phyloP scores from a whole-genome alignment of 2,113 vertebrate species.

The Pollachius pollachius region DNA sequence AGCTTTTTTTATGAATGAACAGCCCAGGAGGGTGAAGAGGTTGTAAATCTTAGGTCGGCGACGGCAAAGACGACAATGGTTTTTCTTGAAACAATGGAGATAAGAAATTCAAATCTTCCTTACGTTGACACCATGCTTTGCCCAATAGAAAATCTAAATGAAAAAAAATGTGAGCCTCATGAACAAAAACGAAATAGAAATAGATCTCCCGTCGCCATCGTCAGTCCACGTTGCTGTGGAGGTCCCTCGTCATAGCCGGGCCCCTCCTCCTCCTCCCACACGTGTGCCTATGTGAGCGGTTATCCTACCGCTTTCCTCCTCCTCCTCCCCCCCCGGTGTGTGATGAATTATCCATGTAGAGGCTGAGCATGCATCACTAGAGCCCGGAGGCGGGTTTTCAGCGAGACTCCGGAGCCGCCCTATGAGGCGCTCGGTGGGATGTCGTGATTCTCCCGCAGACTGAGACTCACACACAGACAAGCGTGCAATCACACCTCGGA shows the following conservation, averaged over 20 bases:
- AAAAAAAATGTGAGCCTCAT: too few relatives aligned
- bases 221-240: slow-evolving; percentile 61
- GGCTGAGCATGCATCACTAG: slow-evolving; percentile 35
- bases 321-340: not conserved
- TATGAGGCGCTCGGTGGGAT: not conserved
- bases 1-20: not conserved
- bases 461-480: too few relatives aligned
- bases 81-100: too few relatives aligned
- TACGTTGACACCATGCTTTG: too few relatives aligned
- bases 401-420: not conserved
- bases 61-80: too few relatives aligned
- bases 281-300: slow-evolving; percentile 15
- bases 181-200: too few relatives aligned
- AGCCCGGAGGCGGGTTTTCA: not conserved
- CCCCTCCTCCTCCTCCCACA: slow-evolving; percentile 26
- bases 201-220: not conserved
- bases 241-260: slow-evolving; percentile 48
- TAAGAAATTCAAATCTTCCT: too few relatives aligned
- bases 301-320: slow-evolving; percentile 37
- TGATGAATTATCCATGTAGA: slow-evolving; percentile 60
- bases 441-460: not conserved
- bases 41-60: too few relatives aligned
- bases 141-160: too few relatives aligned
- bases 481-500: too few relatives aligned
- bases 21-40: not conserved